A percentile compares a stretch with the other conserved stretches of the same genome.
phyloP scores from a whole-genome alignment of 2,113 vertebrate genomes.

The Rhagologus leucostigma region DNA sequence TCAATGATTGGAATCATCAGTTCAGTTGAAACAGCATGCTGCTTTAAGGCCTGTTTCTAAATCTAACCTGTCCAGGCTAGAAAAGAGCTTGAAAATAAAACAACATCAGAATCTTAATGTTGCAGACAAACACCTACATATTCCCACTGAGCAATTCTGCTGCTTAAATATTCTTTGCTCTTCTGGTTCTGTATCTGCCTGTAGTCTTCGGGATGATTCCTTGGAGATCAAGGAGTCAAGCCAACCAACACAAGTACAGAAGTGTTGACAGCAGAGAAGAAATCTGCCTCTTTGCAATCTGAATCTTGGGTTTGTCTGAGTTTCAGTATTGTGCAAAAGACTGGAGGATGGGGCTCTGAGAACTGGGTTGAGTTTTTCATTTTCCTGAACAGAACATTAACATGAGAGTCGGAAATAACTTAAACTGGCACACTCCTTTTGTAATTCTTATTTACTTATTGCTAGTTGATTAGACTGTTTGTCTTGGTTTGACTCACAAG shows the following conservation, averaged over 20 bases:
- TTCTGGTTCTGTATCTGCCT: constrained; percentile 8
- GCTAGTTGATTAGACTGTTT: neutral
- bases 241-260: neutral
- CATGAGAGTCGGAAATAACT: neutral
- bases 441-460: neutral
- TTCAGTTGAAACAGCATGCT: neutral
- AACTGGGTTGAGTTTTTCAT: neutral
- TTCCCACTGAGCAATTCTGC: neutral
- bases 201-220: neutral
- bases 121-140: constrained; percentile 7
- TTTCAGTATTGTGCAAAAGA: neutral
- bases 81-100: neutral
- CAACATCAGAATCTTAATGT: neutral
- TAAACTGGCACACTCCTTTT: neutral
- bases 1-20: neutral
- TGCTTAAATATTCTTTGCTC: constrained; percentile 23
- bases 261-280: constrained; percentile 24
- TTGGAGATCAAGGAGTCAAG: constrained; percentile 24
- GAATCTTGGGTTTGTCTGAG: neutral
- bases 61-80: neutral
- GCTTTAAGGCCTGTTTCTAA: neutral
- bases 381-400: neutral
- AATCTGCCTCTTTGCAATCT: neutral
- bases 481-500: neutral
- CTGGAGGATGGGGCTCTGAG: neutral